Conservation (phyloP, 2,888 invertebrate genomes). For the Mycalesis mineus region DNA sequence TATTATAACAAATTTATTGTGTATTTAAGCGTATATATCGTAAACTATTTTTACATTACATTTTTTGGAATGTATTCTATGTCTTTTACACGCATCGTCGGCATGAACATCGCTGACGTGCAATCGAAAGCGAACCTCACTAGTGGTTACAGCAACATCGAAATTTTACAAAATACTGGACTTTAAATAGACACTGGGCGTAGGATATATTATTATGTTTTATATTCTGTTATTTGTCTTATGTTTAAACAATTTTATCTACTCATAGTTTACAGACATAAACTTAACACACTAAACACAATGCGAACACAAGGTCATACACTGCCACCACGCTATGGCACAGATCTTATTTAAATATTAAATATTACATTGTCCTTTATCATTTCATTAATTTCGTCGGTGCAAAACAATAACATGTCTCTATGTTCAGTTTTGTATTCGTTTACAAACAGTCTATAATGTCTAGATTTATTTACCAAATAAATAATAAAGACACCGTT, state of each 20-base stretch:
- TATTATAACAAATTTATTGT: constrained; percentile 55
- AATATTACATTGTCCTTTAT: constrained; percentile 54
- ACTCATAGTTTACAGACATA: constrained; percentile 65
- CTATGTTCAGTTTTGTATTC: constrained; percentile 1
- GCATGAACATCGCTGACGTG: constrained; percentile 40
- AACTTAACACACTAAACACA: constrained; percentile 64
- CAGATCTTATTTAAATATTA: constrained; percentile 64
- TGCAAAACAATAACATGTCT: not conserved
- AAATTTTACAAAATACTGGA: constrained; percentile 35
- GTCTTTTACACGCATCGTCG: constrained; percentile 48
- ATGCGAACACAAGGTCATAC: constrained; percentile 63
- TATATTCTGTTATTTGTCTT: constrained; percentile 52
- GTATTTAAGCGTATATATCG: constrained; percentile 69
- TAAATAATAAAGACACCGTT: constrained; percentile 29
- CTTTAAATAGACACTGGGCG: constrained; percentile 44
- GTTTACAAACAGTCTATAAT: constrained; percentile 1
- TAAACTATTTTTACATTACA: constrained; percentile 51
- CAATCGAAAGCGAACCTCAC: constrained; percentile 53
- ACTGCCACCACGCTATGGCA: constrained; percentile 74
- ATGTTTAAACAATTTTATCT: constrained; percentile 56
- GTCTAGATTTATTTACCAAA: constrained; percentile 5
- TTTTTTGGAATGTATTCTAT: constrained; percentile 63
- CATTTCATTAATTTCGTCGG: constrained; percentile 5
- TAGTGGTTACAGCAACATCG: constrained; percentile 39
- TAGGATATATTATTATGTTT: constrained; percentile 38